Evolutionary conservation across 1,140 invertebrate species (phyloP), one percentile per base, ranked within the genome.

Genomic region (Mactra quadrangularis): DNA sequence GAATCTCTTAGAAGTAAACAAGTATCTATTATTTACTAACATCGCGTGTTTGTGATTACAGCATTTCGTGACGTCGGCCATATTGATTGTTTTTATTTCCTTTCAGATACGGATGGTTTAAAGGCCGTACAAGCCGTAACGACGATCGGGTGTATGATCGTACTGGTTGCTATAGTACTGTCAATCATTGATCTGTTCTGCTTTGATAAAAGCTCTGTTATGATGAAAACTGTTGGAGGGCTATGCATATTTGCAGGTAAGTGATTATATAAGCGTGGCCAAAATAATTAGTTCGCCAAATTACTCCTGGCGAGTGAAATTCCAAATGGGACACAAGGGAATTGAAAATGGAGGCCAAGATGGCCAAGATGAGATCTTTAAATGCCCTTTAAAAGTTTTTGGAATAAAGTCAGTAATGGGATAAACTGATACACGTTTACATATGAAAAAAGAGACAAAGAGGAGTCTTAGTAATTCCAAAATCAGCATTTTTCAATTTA

Each of bases 101-200:
- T 64, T 64, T 45, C 60, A 64, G 60, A 64, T 64, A 64, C 60
- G 6, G 33, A 41, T 64, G 60, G 60, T 45, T 9, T 64, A n/a
- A 64, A 64, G 22, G 33, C 60, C 7, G 60, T 45, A 22, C 60
- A 64, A 45, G 60, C 35, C 25, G 38, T 35, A n/a, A 64, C 60
- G 1, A 45, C 41, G 6, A 41, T 64, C 11, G 60, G 60, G 11
- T 45, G 35, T 22, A 35, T 11, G 17, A 19, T 64, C 7, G 2
- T 64, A n/a, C 41, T 7, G 25, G 13, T 45, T 25, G 33, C 38
- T 13, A 4, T 64, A 25, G 60, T 64, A 1, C 7, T 64, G 4
- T 17, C 22, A 3, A 35, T 64, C 6, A n/a, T 64, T 17, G 35
- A 64, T 45, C 22, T 64, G 4, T 15, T 45, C 13, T 64, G 60